A percentile compares a stretch with the other conserved stretches of the same genome.
phyloP scores from a whole-genome alignment of 2,888 invertebrate genomes.

The Sylvicola fuscatus region DNA sequence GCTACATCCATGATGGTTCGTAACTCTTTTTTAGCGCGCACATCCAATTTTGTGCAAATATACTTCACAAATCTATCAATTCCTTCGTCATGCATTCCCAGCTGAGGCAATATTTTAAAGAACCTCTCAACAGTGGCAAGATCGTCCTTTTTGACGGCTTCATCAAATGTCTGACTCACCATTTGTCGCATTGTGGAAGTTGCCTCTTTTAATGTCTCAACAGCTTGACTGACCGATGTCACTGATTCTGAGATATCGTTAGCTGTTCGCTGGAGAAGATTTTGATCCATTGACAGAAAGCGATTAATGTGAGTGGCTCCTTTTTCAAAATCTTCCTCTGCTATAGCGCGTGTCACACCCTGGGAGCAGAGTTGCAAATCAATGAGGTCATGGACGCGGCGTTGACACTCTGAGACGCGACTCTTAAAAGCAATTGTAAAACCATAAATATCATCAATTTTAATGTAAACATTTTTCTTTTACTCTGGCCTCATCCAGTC shows the following conservation, averaged over 20 bases:
- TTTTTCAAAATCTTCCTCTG: slow-evolving; percentile 90
- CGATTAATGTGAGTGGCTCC: slow-evolving; percentile 88
- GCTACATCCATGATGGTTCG: slow-evolving; percentile 41
- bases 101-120: slow-evolving; percentile 90
- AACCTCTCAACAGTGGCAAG: slow-evolving; percentile 80
- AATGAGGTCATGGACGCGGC: slow-evolving; percentile 82
- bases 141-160: slow-evolving; percentile 75
- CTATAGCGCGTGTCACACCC: slow-evolving; percentile 88
- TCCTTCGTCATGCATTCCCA: slow-evolving; percentile 81
- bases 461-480: slow-evolving; percentile 13
- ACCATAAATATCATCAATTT: too few relatives aligned
- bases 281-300: slow-evolving; percentile 83
- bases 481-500: slow-evolving; percentile 81
- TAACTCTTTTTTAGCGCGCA: slow-evolving; percentile 50
- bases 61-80: slow-evolving; percentile 73
- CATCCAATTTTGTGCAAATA: slow-evolving; percentile 51
- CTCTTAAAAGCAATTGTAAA: slow-evolving; percentile 29
- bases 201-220: slow-evolving; percentile 43
- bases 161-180: slow-evolving; percentile 67
- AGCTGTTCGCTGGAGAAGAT: slow-evolving; percentile 52
- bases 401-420: slow-evolving; percentile 84
- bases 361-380: slow-evolving; percentile 91
- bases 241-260: slow-evolving; percentile 43
- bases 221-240: slow-evolving; percentile 24
- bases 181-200: slow-evolving; percentile 44